Evolutionary conservation across 2,888 invertebrate genomes (phyloP).

Genomic region (Caenorhabditis wallacei): DNA sequence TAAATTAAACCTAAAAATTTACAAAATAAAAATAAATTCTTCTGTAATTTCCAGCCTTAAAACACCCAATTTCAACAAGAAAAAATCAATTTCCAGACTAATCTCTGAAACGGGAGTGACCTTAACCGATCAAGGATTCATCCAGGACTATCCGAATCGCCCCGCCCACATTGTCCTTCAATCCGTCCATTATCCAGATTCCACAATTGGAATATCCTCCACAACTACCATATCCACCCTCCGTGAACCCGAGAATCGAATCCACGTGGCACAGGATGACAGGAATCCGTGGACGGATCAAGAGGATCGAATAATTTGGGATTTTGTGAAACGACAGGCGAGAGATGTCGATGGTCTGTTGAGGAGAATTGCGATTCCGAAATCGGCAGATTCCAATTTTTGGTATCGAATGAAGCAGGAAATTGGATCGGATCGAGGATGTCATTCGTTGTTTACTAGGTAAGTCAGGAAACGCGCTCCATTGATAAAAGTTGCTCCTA

Average conservation of each 20-base stretch:
- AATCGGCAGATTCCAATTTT: neutral
- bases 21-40: too few species aligned
- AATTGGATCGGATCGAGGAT: neutral
- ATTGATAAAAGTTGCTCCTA: too few species aligned
- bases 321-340: neutral
- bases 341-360: neutral
- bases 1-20: too few species aligned
- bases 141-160: constrained; percentile 10
- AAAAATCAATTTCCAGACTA: constrained; percentile 14
- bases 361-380: neutral
- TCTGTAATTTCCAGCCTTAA: too few species aligned
- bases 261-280: neutral
- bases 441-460: neutral
- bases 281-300: neutral
- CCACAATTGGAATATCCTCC: constrained; percentile 3
- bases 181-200: neutral
- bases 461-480: too few species aligned
- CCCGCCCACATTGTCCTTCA: constrained; percentile 5
- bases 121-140: neutral
- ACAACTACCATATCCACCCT: neutral
- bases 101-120: neutral
- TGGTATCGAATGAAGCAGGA: neutral
- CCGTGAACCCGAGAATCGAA: neutral
- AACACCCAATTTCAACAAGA: too few species aligned
- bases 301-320: constrained; percentile 21